These are phyloP conservation scores for Oryzias curvinotus DNA, from an alignment of 2,113 vertebrate genomes.

Conservation along the genomic window DNA sequence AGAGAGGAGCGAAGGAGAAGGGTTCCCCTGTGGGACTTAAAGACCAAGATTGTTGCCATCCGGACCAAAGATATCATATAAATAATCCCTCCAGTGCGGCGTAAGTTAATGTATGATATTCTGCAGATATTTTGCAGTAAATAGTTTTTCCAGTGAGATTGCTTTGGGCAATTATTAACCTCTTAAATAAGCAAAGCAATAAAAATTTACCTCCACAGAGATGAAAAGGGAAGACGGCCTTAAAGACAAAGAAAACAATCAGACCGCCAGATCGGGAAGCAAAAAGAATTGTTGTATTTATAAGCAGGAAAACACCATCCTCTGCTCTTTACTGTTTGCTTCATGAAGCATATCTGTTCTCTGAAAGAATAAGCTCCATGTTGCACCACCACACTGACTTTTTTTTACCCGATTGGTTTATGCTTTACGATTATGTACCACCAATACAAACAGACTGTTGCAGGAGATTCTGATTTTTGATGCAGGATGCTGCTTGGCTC, in stretches of 20 bases:
- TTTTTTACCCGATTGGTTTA: slow-evolving; percentile 2
- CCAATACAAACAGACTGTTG: slow-evolving; percentile 51
- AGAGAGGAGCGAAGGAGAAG: not conserved
- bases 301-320: not conserved
- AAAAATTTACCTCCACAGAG: too few species aligned
- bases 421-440: slow-evolving; percentile 35
- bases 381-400: slow-evolving; percentile 4
- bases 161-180: too few species aligned
- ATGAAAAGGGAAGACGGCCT: too few species aligned
- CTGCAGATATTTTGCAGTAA: too few species aligned
- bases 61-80: slow-evolving; percentile 24
- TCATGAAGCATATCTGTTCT: not conserved
- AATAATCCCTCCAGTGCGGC: too few species aligned
- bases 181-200: too few species aligned
- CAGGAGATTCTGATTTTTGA: slow-evolving; percentile 67
- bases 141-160: too few species aligned
- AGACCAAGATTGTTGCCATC: slow-evolving; percentile 42
- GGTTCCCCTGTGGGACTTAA: slow-evolving; percentile 40
- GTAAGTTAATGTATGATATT: too few species aligned
- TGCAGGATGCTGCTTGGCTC: slow-evolving; percentile 70
- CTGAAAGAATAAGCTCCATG: not conserved
- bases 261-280: not conserved
- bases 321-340: not conserved
- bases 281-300: not conserved
- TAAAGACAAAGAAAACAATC: not conserved